Evolutionary conservation across 2,113 vertebrate genomes (phyloP), one percentile per base, ranked within the genome.

Genomic region (Coptodon bakossiorum): DNA sequence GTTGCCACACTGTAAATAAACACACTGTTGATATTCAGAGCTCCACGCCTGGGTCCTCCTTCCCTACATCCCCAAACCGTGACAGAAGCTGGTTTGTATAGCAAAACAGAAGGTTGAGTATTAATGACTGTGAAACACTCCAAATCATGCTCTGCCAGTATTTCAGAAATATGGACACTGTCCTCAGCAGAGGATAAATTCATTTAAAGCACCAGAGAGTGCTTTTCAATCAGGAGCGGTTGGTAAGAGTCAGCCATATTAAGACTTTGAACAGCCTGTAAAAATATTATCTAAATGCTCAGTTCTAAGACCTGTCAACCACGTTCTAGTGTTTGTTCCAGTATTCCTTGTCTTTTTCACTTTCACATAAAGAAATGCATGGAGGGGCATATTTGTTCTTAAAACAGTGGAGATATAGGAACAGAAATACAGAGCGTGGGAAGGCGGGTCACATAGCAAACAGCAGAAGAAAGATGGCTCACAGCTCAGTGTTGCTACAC

Each of bases 51-150:
- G 22, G 22, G 22, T 22, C 22, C 22, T 22, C 22, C 22, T 22
- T 22, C 22, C 22, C 22, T 22, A 22, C 22, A 22, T 22, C 22
- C 22, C 22, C 22, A 22, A 22, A 22, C 22, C 22, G 22, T 22
- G 22, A 22, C 27, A 63, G 5, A 43, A 13, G 40, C 40, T 43
- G 40, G 11, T 13, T 13, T 43, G 40, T 43, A 13, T 43, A 43
- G 11, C 40, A 43, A 13, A 43, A 43, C 4, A 81, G 84, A 87
- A 92, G 90, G 93, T 93, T 91, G 91, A 80, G 82, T 59, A 87
- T 94, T 94, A 94, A 95, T 95, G 90, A 91, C 88, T 90, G 91
- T 89, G 90, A 91, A 91, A 86, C 90, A 81, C 94, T 90, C 59
- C 76, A 89, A 90, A 93, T 86, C 93, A 95, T 90, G 94, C 85